Conservation (phyloP, 2,888 invertebrate genomes). For the Norana najaformis region DNA sequence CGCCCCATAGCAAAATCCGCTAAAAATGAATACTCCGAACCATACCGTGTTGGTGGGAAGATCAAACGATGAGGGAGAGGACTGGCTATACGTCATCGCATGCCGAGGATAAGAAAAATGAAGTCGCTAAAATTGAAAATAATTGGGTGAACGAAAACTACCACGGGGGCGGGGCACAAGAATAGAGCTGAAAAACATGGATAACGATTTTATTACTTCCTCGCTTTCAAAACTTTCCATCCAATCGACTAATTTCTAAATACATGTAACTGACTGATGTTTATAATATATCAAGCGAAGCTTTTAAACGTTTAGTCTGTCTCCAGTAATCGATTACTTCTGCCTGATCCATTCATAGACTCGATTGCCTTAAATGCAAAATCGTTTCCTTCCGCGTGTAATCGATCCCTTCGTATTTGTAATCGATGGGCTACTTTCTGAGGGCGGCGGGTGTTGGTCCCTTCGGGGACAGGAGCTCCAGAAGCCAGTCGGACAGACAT, state of each 20-base stretch:
- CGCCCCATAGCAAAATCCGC: no score
- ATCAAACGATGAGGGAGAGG: no score
- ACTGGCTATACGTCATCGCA: no score
- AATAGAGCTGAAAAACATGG: background rate
- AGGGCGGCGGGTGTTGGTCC: background rate
- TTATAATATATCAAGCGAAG: background rate
- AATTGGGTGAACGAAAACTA: no score
- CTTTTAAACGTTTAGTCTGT: background rate
- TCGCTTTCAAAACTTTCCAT: background rate
- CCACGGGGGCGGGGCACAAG: no score
- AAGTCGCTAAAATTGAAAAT: background rate
- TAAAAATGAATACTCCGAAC: no score
- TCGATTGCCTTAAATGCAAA: no score
- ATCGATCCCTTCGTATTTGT: background rate
- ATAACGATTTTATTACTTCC: background rate
- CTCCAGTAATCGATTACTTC: background rate
- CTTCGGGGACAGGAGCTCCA: background rate
- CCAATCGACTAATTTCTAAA: background rate
- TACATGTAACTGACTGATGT: no score
- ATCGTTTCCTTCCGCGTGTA: background rate
- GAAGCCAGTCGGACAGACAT: background rate
- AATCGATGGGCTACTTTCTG: background rate
- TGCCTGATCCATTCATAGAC: no score
- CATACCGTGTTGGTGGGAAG: no score
- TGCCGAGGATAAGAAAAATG: no score